A percentile compares a stretch with the other conserved stretches of the same genome.
Evolutionary conservation across 2,113 vertebrate genomes (phyloP).

Genomic region (Halichoerus grypus): DNA sequence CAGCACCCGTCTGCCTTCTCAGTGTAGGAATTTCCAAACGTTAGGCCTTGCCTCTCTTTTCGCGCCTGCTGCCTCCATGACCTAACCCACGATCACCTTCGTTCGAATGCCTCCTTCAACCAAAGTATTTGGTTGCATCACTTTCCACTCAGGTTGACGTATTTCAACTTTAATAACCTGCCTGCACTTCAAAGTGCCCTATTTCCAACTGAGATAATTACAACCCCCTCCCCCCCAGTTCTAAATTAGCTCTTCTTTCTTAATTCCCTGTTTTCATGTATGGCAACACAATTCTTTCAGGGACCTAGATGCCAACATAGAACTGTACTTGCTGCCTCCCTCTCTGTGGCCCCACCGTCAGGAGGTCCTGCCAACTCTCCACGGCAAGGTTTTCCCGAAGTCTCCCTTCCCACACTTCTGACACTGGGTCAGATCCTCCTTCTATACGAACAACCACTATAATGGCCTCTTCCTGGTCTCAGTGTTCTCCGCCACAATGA

Average conservation of each 20-base stretch:
- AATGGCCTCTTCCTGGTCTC: not conserved
- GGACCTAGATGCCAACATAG: not conserved
- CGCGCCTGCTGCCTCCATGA: not conserved
- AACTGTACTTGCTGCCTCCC: not conserved
- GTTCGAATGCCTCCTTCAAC: not conserved
- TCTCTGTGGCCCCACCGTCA: not conserved
- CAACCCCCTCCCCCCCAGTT: not conserved
- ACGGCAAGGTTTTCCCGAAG: not conserved
- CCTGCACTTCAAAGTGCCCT: not conserved
- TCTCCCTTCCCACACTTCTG: not conserved
- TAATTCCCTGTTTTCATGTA: not conserved
- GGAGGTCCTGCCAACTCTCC: not conserved
- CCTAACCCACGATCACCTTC: not conserved
- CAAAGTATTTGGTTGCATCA: not conserved
- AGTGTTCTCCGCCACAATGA: not conserved
- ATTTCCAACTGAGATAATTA: not conserved
- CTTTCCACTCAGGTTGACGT: not conserved
- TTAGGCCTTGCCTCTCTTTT: not conserved
- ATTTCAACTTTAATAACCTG: not conserved
- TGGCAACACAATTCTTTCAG: not conserved
- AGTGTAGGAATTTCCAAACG: not conserved
- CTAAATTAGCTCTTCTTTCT: not conserved
- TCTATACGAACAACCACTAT: not conserved
- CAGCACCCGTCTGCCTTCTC: not conserved
- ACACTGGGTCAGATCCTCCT: not conserved